These are phyloP conservation scores for Elephas maximus DNA, from an alignment of 2,113 vertebrate species.

Conservation along the genomic window DNA sequence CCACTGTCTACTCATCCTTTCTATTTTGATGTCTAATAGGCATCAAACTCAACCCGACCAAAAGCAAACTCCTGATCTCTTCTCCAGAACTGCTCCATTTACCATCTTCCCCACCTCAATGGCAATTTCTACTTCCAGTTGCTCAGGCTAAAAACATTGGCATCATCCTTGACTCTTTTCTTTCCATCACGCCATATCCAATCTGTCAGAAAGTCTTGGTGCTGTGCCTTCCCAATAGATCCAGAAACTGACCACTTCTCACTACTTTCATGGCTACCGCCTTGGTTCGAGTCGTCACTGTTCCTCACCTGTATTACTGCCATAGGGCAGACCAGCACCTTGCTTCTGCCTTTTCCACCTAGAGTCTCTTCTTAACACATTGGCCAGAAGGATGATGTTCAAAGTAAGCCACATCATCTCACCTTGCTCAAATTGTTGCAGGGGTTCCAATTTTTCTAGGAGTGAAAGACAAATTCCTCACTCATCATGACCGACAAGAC, in stretches of 20 bases:
- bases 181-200: not conserved
- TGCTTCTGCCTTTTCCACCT: too few species aligned
- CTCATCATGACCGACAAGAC: too few species aligned
- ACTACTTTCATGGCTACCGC: not conserved
- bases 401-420: not conserved
- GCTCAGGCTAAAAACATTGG: not conserved
- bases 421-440: not conserved
- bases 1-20: not conserved
- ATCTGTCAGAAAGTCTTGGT: not conserved
- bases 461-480: not conserved
- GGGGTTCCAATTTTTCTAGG: not conserved
- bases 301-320: not conserved
- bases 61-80: not conserved
- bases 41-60: not conserved
- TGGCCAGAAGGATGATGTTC: accelerated
- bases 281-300: too few species aligned
- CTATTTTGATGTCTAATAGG: too few species aligned
- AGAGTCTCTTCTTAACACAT: not conserved
- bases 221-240: not conserved
- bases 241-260: too few species aligned
- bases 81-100: not conserved
- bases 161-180: not conserved
- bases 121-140: too few species aligned
- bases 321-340: too few species aligned
- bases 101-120: too few species aligned